A percentile compares a stretch with the other conserved stretches of the same genome.
These are phyloP conservation scores for Hemicordylus capensis DNA, from an alignment of 2,113 vertebrate genomes.

Conservation along the genomic window DNA sequence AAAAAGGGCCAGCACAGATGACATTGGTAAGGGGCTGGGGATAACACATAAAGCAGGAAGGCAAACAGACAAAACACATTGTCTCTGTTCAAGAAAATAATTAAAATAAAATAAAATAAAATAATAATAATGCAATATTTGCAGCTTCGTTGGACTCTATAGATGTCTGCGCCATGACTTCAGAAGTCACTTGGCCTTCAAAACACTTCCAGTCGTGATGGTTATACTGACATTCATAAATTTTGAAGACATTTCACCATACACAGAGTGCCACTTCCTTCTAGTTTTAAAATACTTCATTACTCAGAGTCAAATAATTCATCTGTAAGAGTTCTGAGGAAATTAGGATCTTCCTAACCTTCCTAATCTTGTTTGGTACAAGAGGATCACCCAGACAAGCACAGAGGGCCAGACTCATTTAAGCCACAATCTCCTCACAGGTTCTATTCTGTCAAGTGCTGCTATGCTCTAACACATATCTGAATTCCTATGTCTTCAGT, in stretches of 20 bases:
- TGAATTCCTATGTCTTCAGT: not conserved
- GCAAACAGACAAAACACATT: not conserved
- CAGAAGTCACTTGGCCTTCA: not conserved
- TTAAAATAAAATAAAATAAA: too few relatives aligned
- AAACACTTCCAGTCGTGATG: not conserved
- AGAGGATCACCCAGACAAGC: too few relatives aligned
- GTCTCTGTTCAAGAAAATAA: not conserved
- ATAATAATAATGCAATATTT: not conserved
- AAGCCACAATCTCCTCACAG: not conserved
- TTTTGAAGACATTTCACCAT: not conserved
- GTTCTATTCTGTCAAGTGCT: not conserved
- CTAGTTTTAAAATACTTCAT: not conserved
- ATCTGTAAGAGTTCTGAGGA: too few relatives aligned
- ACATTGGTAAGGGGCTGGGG: rapidly evolving
- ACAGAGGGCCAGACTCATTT: too few relatives aligned
- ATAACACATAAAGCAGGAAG: not conserved
- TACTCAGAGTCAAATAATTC: too few relatives aligned
- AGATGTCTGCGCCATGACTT: not conserved
- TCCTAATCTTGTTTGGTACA: too few relatives aligned
- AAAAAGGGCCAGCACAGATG: rapidly evolving
- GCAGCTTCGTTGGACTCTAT: not conserved
- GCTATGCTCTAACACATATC: not conserved
- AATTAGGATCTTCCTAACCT: too few relatives aligned
- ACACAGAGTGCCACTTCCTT: not conserved
- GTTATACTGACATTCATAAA: not conserved